Conservation (phyloP, 2,888 invertebrate genomes). For the Plebejus argus region DNA sequence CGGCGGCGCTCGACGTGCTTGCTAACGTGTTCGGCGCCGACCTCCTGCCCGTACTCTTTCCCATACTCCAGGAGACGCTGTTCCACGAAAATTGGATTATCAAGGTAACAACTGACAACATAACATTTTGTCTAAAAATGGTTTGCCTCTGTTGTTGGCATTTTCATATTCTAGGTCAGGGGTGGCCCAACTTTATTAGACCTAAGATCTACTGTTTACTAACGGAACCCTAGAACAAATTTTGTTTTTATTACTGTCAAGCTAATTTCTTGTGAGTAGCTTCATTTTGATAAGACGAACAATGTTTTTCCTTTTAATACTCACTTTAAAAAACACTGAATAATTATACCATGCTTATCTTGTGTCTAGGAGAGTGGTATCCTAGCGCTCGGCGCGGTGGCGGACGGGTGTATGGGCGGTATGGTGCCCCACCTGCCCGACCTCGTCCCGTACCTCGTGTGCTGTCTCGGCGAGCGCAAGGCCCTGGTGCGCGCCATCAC, state of each 20-base stretch:
- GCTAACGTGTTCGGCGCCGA: conserved; percentile 98
- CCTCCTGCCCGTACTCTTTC: conserved; percentile 94
- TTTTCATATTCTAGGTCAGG: too few species aligned
- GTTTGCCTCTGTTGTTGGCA: too few species aligned
- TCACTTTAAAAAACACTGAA: too few species aligned
- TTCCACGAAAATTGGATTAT: conserved; percentile 98
- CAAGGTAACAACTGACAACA: too few species aligned
- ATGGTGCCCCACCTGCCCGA: conserved; percentile 98
- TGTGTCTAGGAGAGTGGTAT: conserved; percentile 89
- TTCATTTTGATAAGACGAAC: too few species aligned
- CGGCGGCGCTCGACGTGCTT: conserved; percentile 97
- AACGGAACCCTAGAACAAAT: too few species aligned
- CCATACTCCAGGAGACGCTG: conserved; percentile 97
- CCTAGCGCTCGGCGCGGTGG: conserved; percentile 95
- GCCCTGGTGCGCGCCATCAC: conserved; percentile 98
- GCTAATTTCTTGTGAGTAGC: too few species aligned
- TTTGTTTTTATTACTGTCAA: too few species aligned
- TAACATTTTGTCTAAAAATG: too few species aligned
- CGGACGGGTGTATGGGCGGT: conserved; percentile 96
- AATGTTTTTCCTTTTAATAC: too few species aligned
- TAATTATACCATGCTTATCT: conserved; percentile 10
- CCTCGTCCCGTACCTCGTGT: conserved; percentile 96
- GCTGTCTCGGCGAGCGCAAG: conserved; percentile 95
- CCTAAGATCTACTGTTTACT: too few species aligned
- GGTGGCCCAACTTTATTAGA: too few species aligned